Conservation (phyloP, 2,797 vertebrate genomes). For the Malacoctenus gilli region DNA sequence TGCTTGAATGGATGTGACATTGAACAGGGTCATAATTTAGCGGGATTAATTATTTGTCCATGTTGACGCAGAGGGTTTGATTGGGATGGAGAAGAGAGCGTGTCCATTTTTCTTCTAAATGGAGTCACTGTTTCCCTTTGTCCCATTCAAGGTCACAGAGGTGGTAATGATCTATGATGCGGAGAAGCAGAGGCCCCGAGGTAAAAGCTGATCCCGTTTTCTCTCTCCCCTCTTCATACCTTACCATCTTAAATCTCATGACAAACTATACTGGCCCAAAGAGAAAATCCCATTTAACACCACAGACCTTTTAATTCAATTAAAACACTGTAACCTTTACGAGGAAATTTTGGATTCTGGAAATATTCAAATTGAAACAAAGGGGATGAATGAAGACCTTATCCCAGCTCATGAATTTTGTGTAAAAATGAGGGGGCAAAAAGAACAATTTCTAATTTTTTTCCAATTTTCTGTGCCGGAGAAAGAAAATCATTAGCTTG, state of each 20-base stretch:
- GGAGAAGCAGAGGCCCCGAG: constrained; percentile 99
- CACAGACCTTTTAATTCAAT: constrained; percentile 36
- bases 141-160: constrained; percentile 94
- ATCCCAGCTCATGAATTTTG: too few species aligned
- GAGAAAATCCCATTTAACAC: constrained; percentile 57
- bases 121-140: constrained; percentile 79
- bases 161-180: constrained; percentile 99
- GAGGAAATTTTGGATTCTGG: background rate
- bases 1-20: constrained; percentile 63
- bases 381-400: background rate
- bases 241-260: constrained; percentile 91
- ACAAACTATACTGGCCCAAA: constrained; percentile 94
- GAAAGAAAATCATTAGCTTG: too few species aligned
- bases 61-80: constrained; percentile 53
- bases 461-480: too few species aligned
- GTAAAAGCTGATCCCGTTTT: constrained; percentile 96
- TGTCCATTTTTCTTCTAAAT: constrained; percentile 65
- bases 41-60: constrained; percentile 37
- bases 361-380: constrained; percentile 17
- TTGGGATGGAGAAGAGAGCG: constrained; percentile 32
- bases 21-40: constrained; percentile 50
- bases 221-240: constrained; percentile 81
- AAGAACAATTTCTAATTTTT: too few species aligned
- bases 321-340: constrained; percentile 23
- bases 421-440: too few species aligned